Evolutionary conservation across 2,888 invertebrate species (phyloP), one percentile per base, ranked within the genome.

Genomic region (Liopterus haemorrhoidalis): DNA sequence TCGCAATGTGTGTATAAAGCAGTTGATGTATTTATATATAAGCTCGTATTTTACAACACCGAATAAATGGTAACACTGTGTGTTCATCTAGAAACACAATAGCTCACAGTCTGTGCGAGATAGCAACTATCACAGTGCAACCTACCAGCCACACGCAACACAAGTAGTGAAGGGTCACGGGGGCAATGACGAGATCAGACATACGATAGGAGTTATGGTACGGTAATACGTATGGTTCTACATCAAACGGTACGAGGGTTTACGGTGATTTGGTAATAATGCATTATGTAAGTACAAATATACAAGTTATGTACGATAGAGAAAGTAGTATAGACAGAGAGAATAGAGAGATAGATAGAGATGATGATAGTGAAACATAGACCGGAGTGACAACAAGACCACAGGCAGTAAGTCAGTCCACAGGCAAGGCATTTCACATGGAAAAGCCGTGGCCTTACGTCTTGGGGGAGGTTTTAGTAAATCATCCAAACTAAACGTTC

Each of bases 401-500:
- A 43, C 32, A 45, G 45, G 39, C 45, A 45, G 44, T 24, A 38
- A 22, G 24, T 30, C 38, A 12, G 19, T 27, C 30, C 35, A 49
- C 47, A 50, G 50, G 50, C 46, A 31, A 48, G 46, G 43, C 44
- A 43, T 33, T 48, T 44, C 48, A 38, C 40, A 40, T 5, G 20
- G 28, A 41, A 48, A 41, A 48, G 54, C 53, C 58, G 51, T 57
- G 65, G 70, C 78, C 82, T 83, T 84, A 83, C 83, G 83, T 82
- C 81, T 79, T 70, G 80, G 79, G 73, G 79, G 80, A 72, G 83
- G 81, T 76, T 83, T 82, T 76, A 86, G 81, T 72, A 86, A 81
- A 81, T 86, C 85, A 78, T 86, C 86, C 77, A 85, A 79, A 78
- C 85, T 85, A 79, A 85, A 85, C 69, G 86, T 85, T 74, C 85